Evolutionary conservation across 2,797 vertebrate species (phyloP), one percentile per base, ranked within the genome.

Genomic region (Champsocephalus esox): DNA sequence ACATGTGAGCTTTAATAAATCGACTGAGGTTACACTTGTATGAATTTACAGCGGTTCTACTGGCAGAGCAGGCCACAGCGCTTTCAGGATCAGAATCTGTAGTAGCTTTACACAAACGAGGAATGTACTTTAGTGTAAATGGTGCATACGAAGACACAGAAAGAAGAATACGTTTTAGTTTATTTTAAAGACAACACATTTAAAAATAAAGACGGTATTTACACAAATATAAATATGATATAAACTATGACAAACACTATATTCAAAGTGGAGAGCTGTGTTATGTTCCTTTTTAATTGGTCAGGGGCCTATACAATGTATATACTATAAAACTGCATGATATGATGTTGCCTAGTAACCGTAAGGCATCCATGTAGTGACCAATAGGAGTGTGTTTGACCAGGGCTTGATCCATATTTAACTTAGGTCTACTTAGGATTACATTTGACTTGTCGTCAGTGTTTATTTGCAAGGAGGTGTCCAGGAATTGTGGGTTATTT

Each of bases 341-440:
- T 49, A 24, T 52, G 67, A 43, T 45, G 51, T 81, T 82, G 69
- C 80, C n/a, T 82, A 48, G 68, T 71, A 70, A 87, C 81, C 13
- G 5, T 45, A 5, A 19, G n/a, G 17, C 56, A 51, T 73, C 57
- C 55, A 46, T 44, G 32, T 49, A 61, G 46, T 57, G 57, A 50
- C 61, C 66, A 68, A 60, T 75, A 60, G 16, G 44, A 54, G 61
- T n/a, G 41, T 49, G 60, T 9, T 32, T 61, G 66, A 24, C 7
- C 6, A 1, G 28, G 19, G 70, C 70, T 43, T 5, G 28, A 28
- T 28, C 28, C 28, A 57, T 24, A 28, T 21, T 64, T 34, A 64
- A 43, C 46, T 21, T 28, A 28, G 28, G 21, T 21, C 21, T 21
- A 21, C 2, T 21, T 21, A 28, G 28, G 28, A 28, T 17, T 3